Evolutionary conservation across 1,140 invertebrate species (phyloP).

Genomic region (Anoplophora glabripennis): DNA sequence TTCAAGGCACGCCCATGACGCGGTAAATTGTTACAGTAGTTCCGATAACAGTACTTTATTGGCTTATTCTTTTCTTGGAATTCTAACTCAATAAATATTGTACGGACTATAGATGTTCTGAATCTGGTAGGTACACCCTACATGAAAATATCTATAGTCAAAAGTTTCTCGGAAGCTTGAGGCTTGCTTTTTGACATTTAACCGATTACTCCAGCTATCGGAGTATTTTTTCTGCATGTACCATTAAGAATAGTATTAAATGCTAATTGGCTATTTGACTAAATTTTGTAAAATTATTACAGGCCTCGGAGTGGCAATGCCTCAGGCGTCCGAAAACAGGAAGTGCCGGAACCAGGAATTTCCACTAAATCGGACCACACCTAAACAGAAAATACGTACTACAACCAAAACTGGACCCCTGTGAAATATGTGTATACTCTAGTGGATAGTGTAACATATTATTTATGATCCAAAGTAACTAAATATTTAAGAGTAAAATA

Average conservation of each 20-base stretch:
- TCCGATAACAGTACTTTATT: no score
- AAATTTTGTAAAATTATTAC: constrained; percentile 32
- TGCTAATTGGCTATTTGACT: no score
- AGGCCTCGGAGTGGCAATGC: constrained; percentile 33
- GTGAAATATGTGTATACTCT: constrained; percentile 46
- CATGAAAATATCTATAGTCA: no score
- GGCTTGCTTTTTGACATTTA: constrained; percentile 16
- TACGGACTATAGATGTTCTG: no score
- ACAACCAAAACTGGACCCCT: constrained; percentile 39
- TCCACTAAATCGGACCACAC: constrained; percentile 31
- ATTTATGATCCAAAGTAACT: constrained; percentile 38
- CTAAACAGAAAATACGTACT: constrained; percentile 39
- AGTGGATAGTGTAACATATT: constrained; percentile 39
- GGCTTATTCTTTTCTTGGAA: no score
- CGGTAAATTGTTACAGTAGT: no score
- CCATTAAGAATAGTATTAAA: no score
- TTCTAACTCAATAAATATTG: no score
- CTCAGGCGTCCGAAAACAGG: constrained; percentile 36
- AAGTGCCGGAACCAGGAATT: constrained; percentile 29
- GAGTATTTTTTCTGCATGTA: no score
- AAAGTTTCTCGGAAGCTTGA: constrained; percentile 19
- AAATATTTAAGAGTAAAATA: constrained; percentile 32
- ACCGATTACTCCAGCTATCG: no score
- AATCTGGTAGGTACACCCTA: no score
- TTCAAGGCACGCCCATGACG: no score